A percentile compares a stretch with the other conserved stretches of the same genome.
phyloP scores from a whole-genome alignment of 2,888 invertebrate genomes.

The Leucophora obtusa region DNA sequence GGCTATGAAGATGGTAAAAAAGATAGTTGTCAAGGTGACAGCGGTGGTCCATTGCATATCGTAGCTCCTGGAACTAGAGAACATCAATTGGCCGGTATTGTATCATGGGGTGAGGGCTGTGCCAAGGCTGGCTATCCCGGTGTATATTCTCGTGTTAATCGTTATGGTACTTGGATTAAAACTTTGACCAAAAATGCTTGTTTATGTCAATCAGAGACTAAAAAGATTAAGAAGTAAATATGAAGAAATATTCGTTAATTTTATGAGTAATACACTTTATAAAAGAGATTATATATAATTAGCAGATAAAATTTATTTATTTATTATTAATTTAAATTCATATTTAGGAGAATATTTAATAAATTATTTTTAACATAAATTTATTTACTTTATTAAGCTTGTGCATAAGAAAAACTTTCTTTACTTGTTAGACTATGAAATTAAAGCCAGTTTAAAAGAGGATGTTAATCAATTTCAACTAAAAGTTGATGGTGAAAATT shows the following conservation, averaged over 20 bases:
- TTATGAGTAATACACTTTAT: background rate
- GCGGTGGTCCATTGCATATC: constrained; percentile 77
- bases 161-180: constrained; percentile 85
- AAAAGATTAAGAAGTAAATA: constrained; percentile 74
- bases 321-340: constrained; percentile 35
- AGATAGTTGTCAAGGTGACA: constrained; percentile 78
- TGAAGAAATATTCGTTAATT: background rate
- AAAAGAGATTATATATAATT: background rate
- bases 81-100: constrained; percentile 82
- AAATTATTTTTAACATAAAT: constrained; percentile 21
- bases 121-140: constrained; percentile 85
- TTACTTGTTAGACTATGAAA: background rate
- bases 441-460: constrained; percentile 16
- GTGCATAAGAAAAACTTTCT: constrained; percentile 27
- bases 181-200: constrained; percentile 85
- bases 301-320: constrained; percentile 14
- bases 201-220: constrained; percentile 80
- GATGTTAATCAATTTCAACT: constrained; percentile 36
- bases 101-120: constrained; percentile 81
- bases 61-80: constrained; percentile 71
- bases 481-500: constrained; percentile 1
- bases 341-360: constrained; percentile 46
- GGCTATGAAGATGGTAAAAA: constrained; percentile 76
- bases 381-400: constrained; percentile 7
- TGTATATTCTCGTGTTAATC: constrained; percentile 89